Base-by-base conservation (phyloP, 2,113 vertebrate species). In the Bolborhynchus lineola region DNA sequence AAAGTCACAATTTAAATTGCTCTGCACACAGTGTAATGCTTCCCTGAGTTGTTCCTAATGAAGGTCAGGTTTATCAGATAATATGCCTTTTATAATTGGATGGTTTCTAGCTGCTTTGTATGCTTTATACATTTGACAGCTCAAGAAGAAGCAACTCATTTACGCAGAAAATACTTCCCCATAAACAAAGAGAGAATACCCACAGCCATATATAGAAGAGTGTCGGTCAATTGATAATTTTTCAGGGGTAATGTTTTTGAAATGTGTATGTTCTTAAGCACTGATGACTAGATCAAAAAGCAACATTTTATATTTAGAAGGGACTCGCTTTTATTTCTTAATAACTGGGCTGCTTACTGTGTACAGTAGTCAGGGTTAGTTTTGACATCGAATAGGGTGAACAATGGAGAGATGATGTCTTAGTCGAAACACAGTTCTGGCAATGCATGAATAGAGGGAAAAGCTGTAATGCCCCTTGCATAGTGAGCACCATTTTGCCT, bases 1-100 rank as follows among this genome's bases (percentile, higher is more conserved):
- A 93, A 94, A 76, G 23, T 88, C 86, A 78, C 87, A 39, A 83
- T 97, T 97, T 95, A 95, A 97, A 97, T 97, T 97, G 87, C 47
- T 95, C 41, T 96, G 70, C 81, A 91, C 65, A 69, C 62, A 71
- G 80, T 87, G 47, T 95, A 93, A 95, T 86, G 62, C 55, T 96
- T 78, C 96, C 74, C 77, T 90, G 44, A 74, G 87, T 91, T 96
- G 64, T 96, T 97, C 80, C 93, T 97, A 91, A 91, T 93, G 97
- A 97, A 97, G 90, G 55, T 96, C 12, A 6, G 13, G 80, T 77
- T 90, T 93, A 65, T 80, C 87, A 97, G 95, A 95, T 91, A 92
- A 96, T 93, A 69, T 31, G 18, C 74, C 96, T 79, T 96, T 96
- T 95, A 81, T 96, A 95, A 95, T 70, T 97, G 94, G 83, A 18